Conservation (phyloP, 2,797 vertebrate species). For the Bovichtus variegatus region DNA sequence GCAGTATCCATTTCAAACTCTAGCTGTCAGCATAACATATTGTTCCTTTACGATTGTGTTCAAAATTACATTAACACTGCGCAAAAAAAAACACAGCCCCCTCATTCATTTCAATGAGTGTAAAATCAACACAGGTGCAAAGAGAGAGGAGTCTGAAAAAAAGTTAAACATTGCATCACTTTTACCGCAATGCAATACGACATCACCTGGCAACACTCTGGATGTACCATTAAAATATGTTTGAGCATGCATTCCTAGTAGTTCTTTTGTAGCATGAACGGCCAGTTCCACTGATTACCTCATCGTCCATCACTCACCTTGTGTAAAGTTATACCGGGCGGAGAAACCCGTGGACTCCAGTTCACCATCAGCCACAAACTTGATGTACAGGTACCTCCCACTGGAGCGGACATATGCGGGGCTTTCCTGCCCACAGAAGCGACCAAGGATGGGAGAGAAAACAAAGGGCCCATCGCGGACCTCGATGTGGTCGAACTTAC, state of each 20-base stretch:
- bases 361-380: constrained; percentile 98
- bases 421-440: constrained; percentile 96
- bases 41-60: too few species aligned
- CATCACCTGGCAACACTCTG: background rate
- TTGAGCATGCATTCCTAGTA: background rate
- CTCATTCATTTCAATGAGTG: background rate
- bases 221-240: background rate
- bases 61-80: too few species aligned
- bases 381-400: constrained; percentile 98
- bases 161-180: background rate
- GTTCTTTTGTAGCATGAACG: background rate
- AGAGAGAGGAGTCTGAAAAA: background rate
- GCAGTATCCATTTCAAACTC: too few species aligned
- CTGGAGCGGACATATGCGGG: constrained; percentile 94
- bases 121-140: background rate
- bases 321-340: constrained; percentile 97
- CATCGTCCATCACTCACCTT: constrained; percentile 85
- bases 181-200: background rate
- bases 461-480: constrained; percentile 97
- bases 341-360: constrained; percentile 96
- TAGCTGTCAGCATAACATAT: too few species aligned
- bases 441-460: constrained; percentile 97
- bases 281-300: background rate
- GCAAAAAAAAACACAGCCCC: too few species aligned
- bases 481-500: constrained; percentile 99